Base-by-base conservation (phyloP, 2,113 vertebrate species). In the Hydrochoerus hydrochaeris region DNA sequence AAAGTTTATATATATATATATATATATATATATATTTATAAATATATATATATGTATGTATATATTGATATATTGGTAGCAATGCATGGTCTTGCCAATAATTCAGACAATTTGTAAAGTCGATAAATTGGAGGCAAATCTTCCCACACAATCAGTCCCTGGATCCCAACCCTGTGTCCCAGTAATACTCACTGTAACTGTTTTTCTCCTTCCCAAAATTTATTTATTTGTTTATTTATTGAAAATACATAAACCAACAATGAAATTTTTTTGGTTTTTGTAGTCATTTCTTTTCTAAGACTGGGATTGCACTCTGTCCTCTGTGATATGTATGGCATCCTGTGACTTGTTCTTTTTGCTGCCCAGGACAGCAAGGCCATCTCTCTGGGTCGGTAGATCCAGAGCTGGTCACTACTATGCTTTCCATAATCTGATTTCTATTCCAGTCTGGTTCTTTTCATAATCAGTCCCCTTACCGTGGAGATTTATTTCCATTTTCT, bases 71-170 rank as follows among this genome's bases (percentile, higher is more conserved):
- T 32, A 32, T 65, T 14, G 32, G 5, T 65, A 88, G 11, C 65
- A 77, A 62, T 80, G 49, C 10, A 20, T 90, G 54, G 77, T 35
- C 62, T 94, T 57, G 46, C 58, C 78, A 97, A 52, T 78, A 92
- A 91, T 75, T 44, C 32, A 77, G 83, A 73, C 65, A 44, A 19
- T 35, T 38, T 62, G 9, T 71, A 44, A 57, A 62, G 57, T 77
- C 28, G 10, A 35, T 91, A 65, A 63, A n/a, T 13, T 20, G 7
- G 20, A 80, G 30, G n/a, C 91, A 85, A 20, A 38, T 44, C 32
- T 71, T 65, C 58, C 65, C 57, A 52, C 17, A 63, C 87, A 35
- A 38, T 14, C 35, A 75, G 69, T n/a, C 65, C 46, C 54, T 84
- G 32, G 38, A 12, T 32, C 87, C 77, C 24, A 87, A 9, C 17